Percentiles rank a stretch among this genome's conserved stretches.
Evolutionary conservation across 2,888 invertebrate genomes (phyloP).

Genomic region (Pristionchus japonicus): DNA sequence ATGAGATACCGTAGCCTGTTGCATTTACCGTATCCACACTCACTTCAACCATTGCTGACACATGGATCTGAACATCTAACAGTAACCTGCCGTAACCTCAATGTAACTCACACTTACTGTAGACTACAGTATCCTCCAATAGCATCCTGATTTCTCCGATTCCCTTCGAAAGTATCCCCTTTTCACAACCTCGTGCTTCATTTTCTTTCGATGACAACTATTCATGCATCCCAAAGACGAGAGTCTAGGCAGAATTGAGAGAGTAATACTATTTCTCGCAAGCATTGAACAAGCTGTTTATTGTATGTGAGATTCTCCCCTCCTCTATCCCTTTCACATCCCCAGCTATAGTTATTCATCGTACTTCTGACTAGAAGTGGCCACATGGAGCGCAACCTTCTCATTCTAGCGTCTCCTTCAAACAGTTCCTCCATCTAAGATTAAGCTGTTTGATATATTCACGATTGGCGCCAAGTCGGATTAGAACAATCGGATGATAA

Average conservation of each 20-base stretch:
- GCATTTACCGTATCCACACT: background rate
- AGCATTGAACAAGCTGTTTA: slow-evolving; percentile 8
- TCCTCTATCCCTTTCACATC: background rate
- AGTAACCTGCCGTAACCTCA: too few species aligned
- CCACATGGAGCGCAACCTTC: too few species aligned
- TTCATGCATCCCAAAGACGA: too few species aligned
- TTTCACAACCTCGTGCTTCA: background rate
- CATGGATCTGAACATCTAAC: too few species aligned
- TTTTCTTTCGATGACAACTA: background rate
- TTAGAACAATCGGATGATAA: too few species aligned
- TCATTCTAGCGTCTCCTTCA: too few species aligned
- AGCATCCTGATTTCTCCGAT: background rate
- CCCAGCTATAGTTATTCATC: background rate
- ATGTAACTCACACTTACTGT: background rate
- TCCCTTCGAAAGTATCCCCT: background rate
- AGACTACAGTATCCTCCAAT: background rate
- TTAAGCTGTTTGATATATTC: too few species aligned
- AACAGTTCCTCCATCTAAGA: background rate
- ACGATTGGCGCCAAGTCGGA: too few species aligned
- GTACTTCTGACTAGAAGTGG: background rate
- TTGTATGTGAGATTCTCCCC: background rate
- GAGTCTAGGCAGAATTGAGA: too few species aligned
- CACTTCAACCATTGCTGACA: background rate
- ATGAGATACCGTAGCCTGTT: background rate
- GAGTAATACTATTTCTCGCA: background rate